A percentile compares a stretch with the other conserved stretches of the same genome.
These are phyloP conservation scores for Bombyx huttoni DNA, from an alignment of 2,888 invertebrate genomes.

Conservation along the genomic window DNA sequence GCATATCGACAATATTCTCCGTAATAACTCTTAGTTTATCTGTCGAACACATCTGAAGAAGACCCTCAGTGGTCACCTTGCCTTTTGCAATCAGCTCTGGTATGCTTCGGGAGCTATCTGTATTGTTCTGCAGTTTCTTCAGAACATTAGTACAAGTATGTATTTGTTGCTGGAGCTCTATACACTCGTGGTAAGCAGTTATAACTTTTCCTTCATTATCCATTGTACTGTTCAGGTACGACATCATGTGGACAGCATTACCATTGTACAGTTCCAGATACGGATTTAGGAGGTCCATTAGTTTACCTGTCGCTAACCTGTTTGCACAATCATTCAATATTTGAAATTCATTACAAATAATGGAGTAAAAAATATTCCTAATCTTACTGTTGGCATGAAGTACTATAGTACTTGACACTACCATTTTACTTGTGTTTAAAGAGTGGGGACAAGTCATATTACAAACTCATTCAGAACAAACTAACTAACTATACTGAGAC, in stretches of 20 bases:
- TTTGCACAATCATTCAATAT: neutral
- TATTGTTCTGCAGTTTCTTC: conserved; percentile 77
- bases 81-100: conserved; percentile 41
- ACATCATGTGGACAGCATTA: conserved; percentile 86
- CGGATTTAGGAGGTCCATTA: conserved; percentile 84
- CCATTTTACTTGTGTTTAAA: no score
- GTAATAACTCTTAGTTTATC: conserved; percentile 88
- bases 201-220: conserved; percentile 72
- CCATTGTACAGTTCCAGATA: conserved; percentile 84
- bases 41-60: conserved; percentile 77
- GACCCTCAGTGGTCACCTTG: conserved; percentile 40
- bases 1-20: conserved; percentile 85
- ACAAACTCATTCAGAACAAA: no score
- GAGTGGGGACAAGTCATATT: no score
- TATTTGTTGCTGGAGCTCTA: conserved; percentile 89
- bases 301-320: conserved; percentile 87
- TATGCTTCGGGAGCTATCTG: conserved; percentile 42
- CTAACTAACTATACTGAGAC: no score
- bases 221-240: conserved; percentile 80
- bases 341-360: neutral
- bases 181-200: conserved; percentile 79
- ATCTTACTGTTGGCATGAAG: no score
- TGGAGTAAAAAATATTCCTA: no score
- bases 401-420: no score
- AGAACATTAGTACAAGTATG: conserved; percentile 86